These are phyloP conservation scores for Penaeus chinensis DNA, from an alignment of 1,140 invertebrate genomes.

Conservation along the genomic window DNA sequence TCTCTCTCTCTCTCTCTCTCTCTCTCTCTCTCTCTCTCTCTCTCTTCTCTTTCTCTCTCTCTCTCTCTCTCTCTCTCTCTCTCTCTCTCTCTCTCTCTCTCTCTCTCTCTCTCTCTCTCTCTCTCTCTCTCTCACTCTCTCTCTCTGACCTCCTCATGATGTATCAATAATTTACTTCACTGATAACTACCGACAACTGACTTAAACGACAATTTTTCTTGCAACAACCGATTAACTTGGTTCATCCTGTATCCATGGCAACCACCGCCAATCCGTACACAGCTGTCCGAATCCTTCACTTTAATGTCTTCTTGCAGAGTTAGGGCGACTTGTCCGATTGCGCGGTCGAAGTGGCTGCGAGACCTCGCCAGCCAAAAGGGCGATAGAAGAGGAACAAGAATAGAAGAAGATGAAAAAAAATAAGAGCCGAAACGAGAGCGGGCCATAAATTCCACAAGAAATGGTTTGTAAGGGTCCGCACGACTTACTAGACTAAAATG, in stretches of 20 bases:
- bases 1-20: too few species aligned
- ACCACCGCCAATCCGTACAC: slow-evolving; percentile 31
- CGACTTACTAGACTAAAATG: slow-evolving; percentile 16
- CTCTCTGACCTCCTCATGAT: too few species aligned
- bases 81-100: too few species aligned
- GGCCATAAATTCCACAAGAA: slow-evolving; percentile 41
- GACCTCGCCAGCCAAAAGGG: not conserved
- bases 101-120: too few species aligned
- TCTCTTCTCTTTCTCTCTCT: too few species aligned
- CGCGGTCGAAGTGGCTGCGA: not conserved
- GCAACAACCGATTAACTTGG: too few species aligned
- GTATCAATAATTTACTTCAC: not conserved
- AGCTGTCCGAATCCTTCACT: slow-evolving; percentile 27
- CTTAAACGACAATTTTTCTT: too few species aligned
- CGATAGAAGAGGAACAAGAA: not conserved
- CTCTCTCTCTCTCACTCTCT: too few species aligned
- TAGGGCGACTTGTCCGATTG: not conserved
- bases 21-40: too few species aligned
- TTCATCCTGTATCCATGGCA: slow-evolving; percentile 21
- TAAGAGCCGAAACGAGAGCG: slow-evolving; percentile 14
- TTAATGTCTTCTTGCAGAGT: not conserved
- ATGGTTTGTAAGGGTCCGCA: slow-evolving; percentile 38
- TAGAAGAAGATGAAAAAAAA: slow-evolving; percentile 20
- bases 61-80: too few species aligned
- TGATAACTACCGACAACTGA: slow-evolving; percentile 1